Evolutionary conservation across 2,888 invertebrate genomes (phyloP), one percentile per base, ranked within the genome.

Genomic region (Herminia tarsipennalis): DNA sequence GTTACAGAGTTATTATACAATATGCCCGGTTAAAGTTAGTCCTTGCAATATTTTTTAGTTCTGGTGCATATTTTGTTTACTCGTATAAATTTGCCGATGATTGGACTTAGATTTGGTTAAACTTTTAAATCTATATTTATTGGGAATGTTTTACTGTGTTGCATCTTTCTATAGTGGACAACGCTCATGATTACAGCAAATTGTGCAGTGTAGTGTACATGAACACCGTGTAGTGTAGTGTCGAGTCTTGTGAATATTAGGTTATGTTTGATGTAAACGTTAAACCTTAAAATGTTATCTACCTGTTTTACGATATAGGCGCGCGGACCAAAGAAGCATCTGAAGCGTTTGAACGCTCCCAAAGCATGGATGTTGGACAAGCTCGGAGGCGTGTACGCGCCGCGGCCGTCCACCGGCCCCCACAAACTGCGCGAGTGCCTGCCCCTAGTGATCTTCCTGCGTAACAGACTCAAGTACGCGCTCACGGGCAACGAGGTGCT

Each of bases 361-460:
- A 99, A 98, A 92, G 98, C 99, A 96, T 99, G 99, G 99, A 99
- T 99, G 99, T 95, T 99, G 94, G 99, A 99, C 94, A 99, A 99
- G 92, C 93, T 99, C 76, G 98, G 98, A 62, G 99, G 99, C 81
- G 98, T 97, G 48, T 99, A 98, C 85, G 99, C 99, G 67, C 99
- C 99, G 58, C 95, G 98, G 76, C 99, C 99, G 55, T 97, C 97
- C 81, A 96, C 98, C 63, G 99, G 99, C 47, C 99, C 99, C 50
- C 99, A 99, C 94, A 99, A 98, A 89, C 92, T 99, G 67, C 94
- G 99, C 71, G 99, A 99, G 92, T 99, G 98, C 43, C 92, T 99
- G 66, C 99, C 99, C 18, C 93, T 99, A 62, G 96, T 98, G 55
- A 96, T 99, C 74, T 99, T 99, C 92, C 94, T 99, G 56, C 95